phyloP scores from a whole-genome alignment of 2,888 invertebrate species.

The Aphodius sticticus region DNA sequence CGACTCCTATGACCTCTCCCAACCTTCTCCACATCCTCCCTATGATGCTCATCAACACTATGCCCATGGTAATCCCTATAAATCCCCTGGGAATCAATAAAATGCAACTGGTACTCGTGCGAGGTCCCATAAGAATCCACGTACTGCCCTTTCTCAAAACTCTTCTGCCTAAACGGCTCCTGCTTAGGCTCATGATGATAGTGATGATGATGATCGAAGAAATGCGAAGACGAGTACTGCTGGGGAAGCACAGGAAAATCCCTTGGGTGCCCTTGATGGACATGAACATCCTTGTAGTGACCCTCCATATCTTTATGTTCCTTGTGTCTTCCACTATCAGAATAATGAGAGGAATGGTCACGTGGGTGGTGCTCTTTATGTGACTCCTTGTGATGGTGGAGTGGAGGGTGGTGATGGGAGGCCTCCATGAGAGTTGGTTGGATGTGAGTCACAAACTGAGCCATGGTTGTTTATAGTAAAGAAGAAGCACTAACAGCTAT shows the following conservation, averaged over 20 bases:
- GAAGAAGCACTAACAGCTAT: neutral
- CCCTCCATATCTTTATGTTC: slow-evolving; percentile 46
- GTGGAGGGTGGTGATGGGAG: slow-evolving; percentile 65
- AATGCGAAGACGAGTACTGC: slow-evolving; percentile 38
- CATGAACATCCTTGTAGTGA: slow-evolving; percentile 46
- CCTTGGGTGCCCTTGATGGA: slow-evolving; percentile 48
- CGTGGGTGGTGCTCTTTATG: slow-evolving; percentile 52
- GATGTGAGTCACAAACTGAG: slow-evolving; percentile 68
- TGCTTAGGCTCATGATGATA: slow-evolving; percentile 31
- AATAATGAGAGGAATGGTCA: slow-evolving; percentile 36
- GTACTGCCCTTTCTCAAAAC: slow-evolving; percentile 53
- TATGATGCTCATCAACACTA: slow-evolving; percentile 46
- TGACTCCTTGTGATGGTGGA: slow-evolving; percentile 63
- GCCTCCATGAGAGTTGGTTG: slow-evolving; percentile 67
- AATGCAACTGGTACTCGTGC: slow-evolving; percentile 57
- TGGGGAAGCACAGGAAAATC: slow-evolving; percentile 55
- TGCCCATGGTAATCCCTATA: slow-evolving; percentile 57
- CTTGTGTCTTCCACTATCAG: slow-evolving; percentile 43
- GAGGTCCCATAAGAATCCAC: slow-evolving; percentile 57
- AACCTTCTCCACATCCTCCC: slow-evolving; percentile 34
- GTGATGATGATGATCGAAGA: slow-evolving; percentile 46
- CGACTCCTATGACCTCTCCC: slow-evolving; percentile 41
- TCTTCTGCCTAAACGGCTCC: slow-evolving; percentile 38
- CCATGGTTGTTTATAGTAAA: slow-evolving; percentile 55
- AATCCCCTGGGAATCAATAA: slow-evolving; percentile 58